Percentiles rank a stretch among this genome's conserved stretches.
Evolutionary conservation across 2,113 vertebrate species (phyloP).

Genomic region (Grallaria varia): DNA sequence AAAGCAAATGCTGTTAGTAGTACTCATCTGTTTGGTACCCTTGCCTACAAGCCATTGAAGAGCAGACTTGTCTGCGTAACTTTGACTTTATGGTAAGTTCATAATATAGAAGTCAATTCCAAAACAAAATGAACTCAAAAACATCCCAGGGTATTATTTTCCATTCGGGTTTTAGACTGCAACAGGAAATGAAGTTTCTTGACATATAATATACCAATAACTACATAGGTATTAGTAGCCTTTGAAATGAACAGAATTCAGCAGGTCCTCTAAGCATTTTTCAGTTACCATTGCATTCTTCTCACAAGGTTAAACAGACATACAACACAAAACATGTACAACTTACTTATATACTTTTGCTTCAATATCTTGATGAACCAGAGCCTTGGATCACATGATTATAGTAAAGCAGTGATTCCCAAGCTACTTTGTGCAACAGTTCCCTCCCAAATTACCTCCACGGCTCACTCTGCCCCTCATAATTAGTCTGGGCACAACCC

Average conservation of each 20-base stretch:
- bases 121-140: neutral
- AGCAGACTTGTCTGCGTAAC: neutral
- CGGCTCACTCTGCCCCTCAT: neutral
- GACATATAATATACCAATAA: neutral
- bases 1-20: neutral
- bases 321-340: neutral
- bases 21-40: neutral
- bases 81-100: neutral
- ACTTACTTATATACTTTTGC: neutral
- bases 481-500: neutral
- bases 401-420: neutral
- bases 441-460: neutral
- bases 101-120: neutral
- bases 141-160: neutral
- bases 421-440: neutral
- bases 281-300: neutral
- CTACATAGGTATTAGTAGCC: neutral
- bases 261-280: neutral
- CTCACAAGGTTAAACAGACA: neutral
- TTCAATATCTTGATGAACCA: neutral
- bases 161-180: neutral
- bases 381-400: neutral
- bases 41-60: neutral
- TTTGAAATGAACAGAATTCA: neutral
- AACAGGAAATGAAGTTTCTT: neutral